phyloP scores from a whole-genome alignment of 53 echinoderm and acorn worm species.

The Echinarachnius parma region DNA sequence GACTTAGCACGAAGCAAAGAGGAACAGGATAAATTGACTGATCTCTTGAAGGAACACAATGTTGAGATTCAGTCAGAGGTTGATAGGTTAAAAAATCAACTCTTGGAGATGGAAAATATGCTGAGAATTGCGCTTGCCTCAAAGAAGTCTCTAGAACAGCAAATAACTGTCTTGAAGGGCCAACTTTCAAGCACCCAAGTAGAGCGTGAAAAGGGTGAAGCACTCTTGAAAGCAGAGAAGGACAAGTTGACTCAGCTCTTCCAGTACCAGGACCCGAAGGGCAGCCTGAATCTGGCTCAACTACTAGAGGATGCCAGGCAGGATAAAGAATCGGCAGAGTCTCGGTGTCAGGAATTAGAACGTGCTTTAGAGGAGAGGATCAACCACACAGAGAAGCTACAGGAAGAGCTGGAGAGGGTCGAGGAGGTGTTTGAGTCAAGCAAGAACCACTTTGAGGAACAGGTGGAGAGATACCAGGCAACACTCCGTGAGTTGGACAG shows the following conservation, averaged over 20 bases:
- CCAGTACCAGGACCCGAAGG: constrained; percentile 83
- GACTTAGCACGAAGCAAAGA: constrained; percentile 38
- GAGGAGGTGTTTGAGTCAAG: constrained; percentile 75
- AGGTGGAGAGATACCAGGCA: constrained; percentile 68
- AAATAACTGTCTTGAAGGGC: constrained; percentile 71
- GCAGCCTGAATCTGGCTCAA: constrained; percentile 72
- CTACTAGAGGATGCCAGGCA: constrained; percentile 71
- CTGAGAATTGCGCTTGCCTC: constrained; percentile 61
- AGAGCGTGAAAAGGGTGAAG: constrained; percentile 67
- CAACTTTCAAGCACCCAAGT: constrained; percentile 77
- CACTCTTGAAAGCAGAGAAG: constrained; percentile 64
- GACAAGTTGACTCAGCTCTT: constrained; percentile 72
- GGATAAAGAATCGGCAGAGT: constrained; percentile 72
- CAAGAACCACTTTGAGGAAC: constrained; percentile 72
- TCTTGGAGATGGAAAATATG: constrained; percentile 59
- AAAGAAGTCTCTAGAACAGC: constrained; percentile 67
- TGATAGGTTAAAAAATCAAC: constrained; percentile 64
- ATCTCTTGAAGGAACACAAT: constrained; percentile 69
- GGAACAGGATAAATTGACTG: constrained; percentile 64
- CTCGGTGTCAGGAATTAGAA: constrained; percentile 64
- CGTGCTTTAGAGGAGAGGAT: constrained; percentile 72
- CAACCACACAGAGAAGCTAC: constrained; percentile 77
- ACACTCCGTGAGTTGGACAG: constrained; percentile 74
- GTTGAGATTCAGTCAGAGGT: constrained; percentile 68
- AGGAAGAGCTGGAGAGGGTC: constrained; percentile 68